These are phyloP conservation scores for Saturnia pavonia DNA, from an alignment of 2,888 invertebrate genomes.

Conservation along the genomic window DNA sequence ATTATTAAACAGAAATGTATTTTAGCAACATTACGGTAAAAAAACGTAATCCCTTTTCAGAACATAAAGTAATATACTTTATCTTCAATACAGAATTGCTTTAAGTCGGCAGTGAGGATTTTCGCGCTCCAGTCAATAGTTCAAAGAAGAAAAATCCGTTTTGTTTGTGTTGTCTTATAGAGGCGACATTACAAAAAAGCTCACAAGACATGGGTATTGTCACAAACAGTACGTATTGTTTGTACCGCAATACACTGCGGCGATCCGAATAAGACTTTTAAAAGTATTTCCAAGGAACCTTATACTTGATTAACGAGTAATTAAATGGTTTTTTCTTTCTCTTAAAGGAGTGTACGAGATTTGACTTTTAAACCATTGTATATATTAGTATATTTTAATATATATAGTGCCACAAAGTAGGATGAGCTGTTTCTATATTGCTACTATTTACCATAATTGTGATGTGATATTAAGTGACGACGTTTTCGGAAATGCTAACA, in stretches of 20 bases:
- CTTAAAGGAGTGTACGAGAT: neutral
- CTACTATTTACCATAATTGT: no score
- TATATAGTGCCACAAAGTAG: no score
- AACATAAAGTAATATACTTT: neutral
- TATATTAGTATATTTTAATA: no score
- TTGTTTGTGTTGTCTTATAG: slow-evolving; percentile 32
- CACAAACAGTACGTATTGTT: slow-evolving; percentile 46
- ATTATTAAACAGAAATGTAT: no score
- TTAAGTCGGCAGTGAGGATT: slow-evolving; percentile 28
- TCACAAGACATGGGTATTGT: slow-evolving; percentile 35
- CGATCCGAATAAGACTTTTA: slow-evolving; percentile 53
- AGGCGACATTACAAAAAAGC: slow-evolving; percentile 41
- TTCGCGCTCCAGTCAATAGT: slow-evolving; percentile 32
- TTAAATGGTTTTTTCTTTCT: slow-evolving; percentile 33
- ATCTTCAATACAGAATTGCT: slow-evolving; percentile 21
- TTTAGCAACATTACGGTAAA: neutral
- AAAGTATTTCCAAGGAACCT: slow-evolving; percentile 55
- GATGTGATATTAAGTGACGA: no score
- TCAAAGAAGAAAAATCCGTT: slow-evolving; percentile 29
- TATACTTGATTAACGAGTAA: slow-evolving; percentile 51
- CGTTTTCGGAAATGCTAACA: no score
- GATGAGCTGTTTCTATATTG: no score
- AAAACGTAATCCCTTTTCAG: neutral
- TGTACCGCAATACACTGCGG: slow-evolving; percentile 37
- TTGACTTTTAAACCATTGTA: no score